Evolutionary conservation across 2,888 invertebrate species (phyloP), one percentile per base, ranked within the genome.

Genomic region (Plagodis dolabraria): DNA sequence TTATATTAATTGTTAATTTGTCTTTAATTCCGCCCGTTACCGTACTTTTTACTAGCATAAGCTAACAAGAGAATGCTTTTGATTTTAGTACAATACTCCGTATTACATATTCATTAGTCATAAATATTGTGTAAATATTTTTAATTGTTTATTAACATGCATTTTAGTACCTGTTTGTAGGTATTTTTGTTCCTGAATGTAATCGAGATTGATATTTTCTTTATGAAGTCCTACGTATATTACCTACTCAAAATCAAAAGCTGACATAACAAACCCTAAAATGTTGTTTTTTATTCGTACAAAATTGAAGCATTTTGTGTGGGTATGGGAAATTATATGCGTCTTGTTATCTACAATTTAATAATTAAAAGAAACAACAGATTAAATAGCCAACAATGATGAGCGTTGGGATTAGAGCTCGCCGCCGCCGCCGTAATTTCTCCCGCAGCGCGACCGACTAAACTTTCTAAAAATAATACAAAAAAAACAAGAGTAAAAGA

Each of bases 21-120:
- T 90, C 82, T 87, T 85, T 90, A 89, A 88, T 84, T 87, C 87
- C 88, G 87, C 82, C 91, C 91, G 92, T 92, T 92, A 92, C 92
- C 92, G 92, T 89, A 87, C 86, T 89, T 79, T 57, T 85, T 83
- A 82, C 84, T 89, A 90, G 86, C 80, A 82, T 85, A 86, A 86
- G 83, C 81, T 88, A 84, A 82, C 83, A 78, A 83, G 80, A 83
- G 76, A 77, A 85, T 80, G 80, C 79, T 68, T 77, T 80, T 79
- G 77, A 83, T 76, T 81, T 80, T 74, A 76, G 67, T 70, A 75
- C 69, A 70, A 73, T 71, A 74, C 71, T 69, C 65, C 63, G 64
- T 64, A 69, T 60, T 61, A 55, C 63, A 63, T 65, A 63, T 61
- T 63, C 62, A 48, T 66, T 69, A 69, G 65, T 65, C 57, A 57